Evolutionary conservation across 64 coral and sea anemone genomes (phyloP).

Genomic region (Hydrozoanthus tunicans): DNA sequence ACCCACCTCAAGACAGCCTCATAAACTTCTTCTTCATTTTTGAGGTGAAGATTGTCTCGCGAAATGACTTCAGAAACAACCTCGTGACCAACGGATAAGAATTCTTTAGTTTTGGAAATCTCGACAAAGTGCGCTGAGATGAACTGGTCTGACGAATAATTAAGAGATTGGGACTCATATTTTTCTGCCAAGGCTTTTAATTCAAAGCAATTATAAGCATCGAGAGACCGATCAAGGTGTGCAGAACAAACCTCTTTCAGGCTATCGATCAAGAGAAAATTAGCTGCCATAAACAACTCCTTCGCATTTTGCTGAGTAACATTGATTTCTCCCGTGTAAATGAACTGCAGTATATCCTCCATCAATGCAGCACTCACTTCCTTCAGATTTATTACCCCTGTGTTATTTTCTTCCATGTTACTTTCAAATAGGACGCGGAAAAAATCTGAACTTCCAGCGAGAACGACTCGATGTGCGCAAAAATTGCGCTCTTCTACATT

Average conservation of each 20-base stretch:
- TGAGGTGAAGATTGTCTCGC: background rate
- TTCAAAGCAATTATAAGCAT: conserved; percentile 10
- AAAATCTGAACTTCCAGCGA: background rate
- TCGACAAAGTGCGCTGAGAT: conserved; percentile 5
- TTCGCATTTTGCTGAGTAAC: conserved; percentile 1
- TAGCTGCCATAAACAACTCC: conserved; percentile 12
- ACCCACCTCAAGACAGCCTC: conserved; percentile 19
- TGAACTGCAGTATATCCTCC: conserved; percentile 8
- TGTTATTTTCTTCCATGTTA: conserved; percentile 14
- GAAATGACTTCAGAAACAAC: background rate
- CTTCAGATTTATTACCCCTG: background rate
- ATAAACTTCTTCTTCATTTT: conserved; percentile 17
- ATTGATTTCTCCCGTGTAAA: background rate
- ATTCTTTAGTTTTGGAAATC: background rate
- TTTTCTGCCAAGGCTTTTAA: conserved; percentile 11
- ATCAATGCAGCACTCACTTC: background rate
- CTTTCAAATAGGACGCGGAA: background rate
- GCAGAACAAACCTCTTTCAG: conserved; percentile 26
- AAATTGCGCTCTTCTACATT: background rate
- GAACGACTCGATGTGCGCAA: background rate
- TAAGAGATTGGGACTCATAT: background rate
- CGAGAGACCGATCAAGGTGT: background rate
- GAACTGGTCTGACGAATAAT: background rate
- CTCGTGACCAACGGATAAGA: background rate
- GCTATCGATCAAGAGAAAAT: conserved; percentile 23